phyloP scores from a whole-genome alignment of 2,888 invertebrate genomes.

The Seira sanloemensis region DNA sequence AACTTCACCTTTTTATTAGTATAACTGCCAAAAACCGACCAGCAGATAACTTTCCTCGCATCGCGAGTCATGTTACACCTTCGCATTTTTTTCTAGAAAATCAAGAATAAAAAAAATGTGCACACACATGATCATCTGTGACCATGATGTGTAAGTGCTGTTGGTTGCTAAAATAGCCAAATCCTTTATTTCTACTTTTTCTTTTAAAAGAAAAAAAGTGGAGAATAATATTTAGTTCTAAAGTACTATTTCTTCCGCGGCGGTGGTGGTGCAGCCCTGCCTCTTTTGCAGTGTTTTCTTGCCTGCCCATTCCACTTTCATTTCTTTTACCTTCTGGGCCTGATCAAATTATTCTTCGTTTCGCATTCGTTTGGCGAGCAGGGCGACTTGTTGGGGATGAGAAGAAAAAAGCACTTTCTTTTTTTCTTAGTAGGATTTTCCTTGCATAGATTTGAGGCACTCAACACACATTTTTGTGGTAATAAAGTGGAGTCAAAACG shows the following conservation, averaged over 20 bases:
- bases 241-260: conserved; percentile 8
- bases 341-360: conserved; percentile 2
- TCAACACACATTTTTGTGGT: no score
- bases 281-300: background rate
- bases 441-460: background rate
- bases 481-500: background rate
- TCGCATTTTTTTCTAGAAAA: conserved; percentile 8
- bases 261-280: background rate
- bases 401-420: conserved; percentile 4
- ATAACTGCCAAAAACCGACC: background rate
- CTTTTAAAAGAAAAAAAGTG: conserved; percentile 2
- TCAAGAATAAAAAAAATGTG: background rate
- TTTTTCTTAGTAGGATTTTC: background rate
- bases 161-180: background rate
- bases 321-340: conserved; percentile 64
- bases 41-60: background rate
- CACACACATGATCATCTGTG: no score
- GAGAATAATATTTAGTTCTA: background rate
- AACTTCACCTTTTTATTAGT: conserved; percentile 14
- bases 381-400: no score
- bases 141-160: no score
- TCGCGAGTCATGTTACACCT: background rate
- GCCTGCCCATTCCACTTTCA: conserved; percentile 49
- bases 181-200: background rate
- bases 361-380: background rate